Percentiles rank a stretch among this genome's conserved stretches.
phyloP scores from a whole-genome alignment of 2,113 vertebrate genomes.

The Mormyrus lacerda region DNA sequence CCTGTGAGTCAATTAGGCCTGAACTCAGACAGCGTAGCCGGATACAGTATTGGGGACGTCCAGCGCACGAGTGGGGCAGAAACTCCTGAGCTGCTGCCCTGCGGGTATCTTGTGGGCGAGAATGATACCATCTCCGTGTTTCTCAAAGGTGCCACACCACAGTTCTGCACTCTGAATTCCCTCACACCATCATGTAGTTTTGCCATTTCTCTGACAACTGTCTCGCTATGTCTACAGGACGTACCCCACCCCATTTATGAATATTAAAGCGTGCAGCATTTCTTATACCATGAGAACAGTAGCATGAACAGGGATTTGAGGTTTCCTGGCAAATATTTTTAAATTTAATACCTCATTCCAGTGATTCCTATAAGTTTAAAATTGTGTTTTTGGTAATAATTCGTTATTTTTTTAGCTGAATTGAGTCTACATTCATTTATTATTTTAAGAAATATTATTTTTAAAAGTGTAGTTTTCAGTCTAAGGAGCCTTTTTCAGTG shows the following conservation, averaged over 20 bases:
- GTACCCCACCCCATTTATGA: neutral
- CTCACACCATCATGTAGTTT: neutral
- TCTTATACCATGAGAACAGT: neutral
- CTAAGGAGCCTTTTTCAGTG: neutral
- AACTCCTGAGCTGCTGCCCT: constrained; percentile 87
- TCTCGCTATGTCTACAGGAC: neutral
- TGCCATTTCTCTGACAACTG: neutral
- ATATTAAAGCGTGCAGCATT: neutral
- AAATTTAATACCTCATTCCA: neutral
- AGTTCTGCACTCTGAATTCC: neutral
- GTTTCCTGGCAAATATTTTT: neutral
- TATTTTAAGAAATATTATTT: neutral
- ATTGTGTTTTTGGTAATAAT: neutral
- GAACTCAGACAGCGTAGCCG: constrained; percentile 84
- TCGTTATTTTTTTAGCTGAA: neutral
- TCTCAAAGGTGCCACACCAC: constrained; percentile 70
- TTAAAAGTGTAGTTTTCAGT: neutral
- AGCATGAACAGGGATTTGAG: neutral
- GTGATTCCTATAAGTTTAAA: neutral
- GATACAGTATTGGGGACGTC: constrained; percentile 90
- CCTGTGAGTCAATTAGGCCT: constrained; percentile 83
- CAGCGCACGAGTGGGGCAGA: constrained; percentile 60
- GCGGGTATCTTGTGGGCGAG: constrained; percentile 93
- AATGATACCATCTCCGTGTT: constrained; percentile 86
- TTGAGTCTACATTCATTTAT: neutral